Percentiles rank a stretch among this genome's conserved stretches.
phyloP scores from a whole-genome alignment of 64 coral and sea anemone genomes.

The Acropora yongei region DNA sequence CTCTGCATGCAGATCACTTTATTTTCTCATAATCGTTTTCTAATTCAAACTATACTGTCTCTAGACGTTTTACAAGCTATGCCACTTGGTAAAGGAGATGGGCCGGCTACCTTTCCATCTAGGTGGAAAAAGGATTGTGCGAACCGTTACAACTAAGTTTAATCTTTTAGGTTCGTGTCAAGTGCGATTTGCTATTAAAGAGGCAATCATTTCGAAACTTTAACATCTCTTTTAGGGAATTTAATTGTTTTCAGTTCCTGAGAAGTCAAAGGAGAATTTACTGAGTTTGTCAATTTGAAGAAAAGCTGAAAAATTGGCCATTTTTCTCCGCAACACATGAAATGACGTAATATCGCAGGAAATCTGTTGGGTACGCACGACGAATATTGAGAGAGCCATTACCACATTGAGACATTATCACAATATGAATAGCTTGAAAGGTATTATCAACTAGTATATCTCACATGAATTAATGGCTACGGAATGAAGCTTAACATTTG shows the following conservation, averaged over 20 bases:
- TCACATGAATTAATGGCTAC: conserved; percentile 10
- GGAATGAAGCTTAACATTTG: conserved; percentile 16
- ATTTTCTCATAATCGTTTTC: conserved; percentile 13
- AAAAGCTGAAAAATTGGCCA: conserved; percentile 22
- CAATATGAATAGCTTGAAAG: conserved; percentile 4
- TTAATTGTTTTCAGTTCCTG: background rate
- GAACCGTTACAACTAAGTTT: conserved; percentile 26
- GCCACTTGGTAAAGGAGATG: conserved; percentile 19
- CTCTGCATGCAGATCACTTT: conserved; percentile 20
- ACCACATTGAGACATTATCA: background rate
- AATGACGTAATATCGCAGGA: conserved; percentile 14
- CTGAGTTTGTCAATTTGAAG: conserved; percentile 18
- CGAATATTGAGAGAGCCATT: conserved; percentile 2
- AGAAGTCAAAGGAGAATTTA: conserved; percentile 11
- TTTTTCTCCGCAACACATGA: background rate
- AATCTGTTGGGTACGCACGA: conserved; percentile 2
- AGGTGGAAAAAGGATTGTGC: too few relatives aligned
- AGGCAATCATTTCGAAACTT: conserved; percentile 19
- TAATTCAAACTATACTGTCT: background rate
- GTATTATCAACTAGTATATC: conserved; percentile 7
- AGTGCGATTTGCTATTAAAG: conserved; percentile 10
- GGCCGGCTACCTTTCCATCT: background rate
- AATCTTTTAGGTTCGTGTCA: conserved; percentile 3
- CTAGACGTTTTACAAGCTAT: conserved; percentile 15
- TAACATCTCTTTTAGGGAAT: conserved; percentile 4